Percentiles rank a stretch among this genome's conserved stretches.
Evolutionary conservation across 2,797 vertebrate species (phyloP).

Genomic region (Poeciliopsis infans): DNA sequence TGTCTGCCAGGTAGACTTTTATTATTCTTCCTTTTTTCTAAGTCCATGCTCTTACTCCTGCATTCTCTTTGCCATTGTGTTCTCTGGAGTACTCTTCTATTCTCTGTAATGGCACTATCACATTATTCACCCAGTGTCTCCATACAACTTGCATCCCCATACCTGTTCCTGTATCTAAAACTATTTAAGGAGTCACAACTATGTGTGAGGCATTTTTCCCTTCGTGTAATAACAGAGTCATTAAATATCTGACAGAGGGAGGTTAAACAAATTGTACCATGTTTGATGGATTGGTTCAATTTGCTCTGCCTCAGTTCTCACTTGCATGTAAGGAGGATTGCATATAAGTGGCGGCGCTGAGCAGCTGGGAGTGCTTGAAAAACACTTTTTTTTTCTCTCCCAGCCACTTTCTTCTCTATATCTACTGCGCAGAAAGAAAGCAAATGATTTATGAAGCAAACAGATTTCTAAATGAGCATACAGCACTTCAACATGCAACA

Average conservation of each 20-base stretch:
- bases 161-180: slow-evolving; percentile 14
- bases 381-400: slow-evolving; percentile 69
- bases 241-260: slow-evolving; percentile 54
- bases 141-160: slow-evolving; percentile 27
- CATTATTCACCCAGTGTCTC: slow-evolving; percentile 38
- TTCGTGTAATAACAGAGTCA: slow-evolving; percentile 55
- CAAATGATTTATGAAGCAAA: slow-evolving; percentile 77
- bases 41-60: slow-evolving; percentile 40
- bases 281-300: slow-evolving; percentile 68
- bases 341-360: slow-evolving; percentile 48
- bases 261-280: slow-evolving; percentile 57
- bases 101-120: slow-evolving; percentile 25
- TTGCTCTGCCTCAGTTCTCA: slow-evolving; percentile 48
- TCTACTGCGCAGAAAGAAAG: slow-evolving; percentile 51
- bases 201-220: slow-evolving; percentile 37
- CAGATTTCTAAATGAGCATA: slow-evolving; percentile 73
- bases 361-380: slow-evolving; percentile 72
- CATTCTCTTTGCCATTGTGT: slow-evolving; percentile 50
- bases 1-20: slow-evolving; percentile 69
- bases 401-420: slow-evolving; percentile 59
- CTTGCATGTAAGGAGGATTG: slow-evolving; percentile 51
- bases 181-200: slow-evolving; percentile 33
- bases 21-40: slow-evolving; percentile 69
- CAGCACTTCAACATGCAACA: slow-evolving; percentile 68
- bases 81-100: slow-evolving; percentile 39